Conservation (phyloP, 1,140 invertebrate species). For the Spodoptera frugiperda region DNA sequence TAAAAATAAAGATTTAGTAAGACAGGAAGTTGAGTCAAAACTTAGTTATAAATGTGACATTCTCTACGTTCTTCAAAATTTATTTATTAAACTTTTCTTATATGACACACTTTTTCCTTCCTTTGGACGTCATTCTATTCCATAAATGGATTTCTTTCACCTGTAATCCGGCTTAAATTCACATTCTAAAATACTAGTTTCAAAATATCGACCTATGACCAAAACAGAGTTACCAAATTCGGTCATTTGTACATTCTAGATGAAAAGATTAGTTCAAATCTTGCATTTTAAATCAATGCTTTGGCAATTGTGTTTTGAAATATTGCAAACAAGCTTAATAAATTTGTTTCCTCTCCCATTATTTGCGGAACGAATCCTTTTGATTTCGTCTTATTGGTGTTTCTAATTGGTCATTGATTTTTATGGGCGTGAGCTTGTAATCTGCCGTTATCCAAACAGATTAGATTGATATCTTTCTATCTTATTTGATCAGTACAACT, state of each 20-base stretch:
- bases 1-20: constrained; percentile 4
- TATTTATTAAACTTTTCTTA: no score
- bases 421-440: not conserved
- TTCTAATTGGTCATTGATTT: not conserved
- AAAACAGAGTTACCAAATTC: not conserved
- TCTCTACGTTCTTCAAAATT: no score
- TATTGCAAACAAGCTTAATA: not conserved
- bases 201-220: constrained; percentile 4
- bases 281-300: not conserved
- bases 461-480: not conserved
- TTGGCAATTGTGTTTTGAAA: not conserved
- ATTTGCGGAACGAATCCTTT: not conserved
- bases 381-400: not conserved
- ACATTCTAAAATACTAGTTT: not conserved
- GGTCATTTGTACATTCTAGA: not conserved
- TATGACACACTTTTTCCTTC: no score
- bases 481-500: no score
- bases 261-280: not conserved
- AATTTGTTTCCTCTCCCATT: not conserved
- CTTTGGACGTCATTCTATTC: no score
- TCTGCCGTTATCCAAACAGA: constrained; percentile 6
- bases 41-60: no score
- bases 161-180: not conserved
- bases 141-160: no score
- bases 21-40: not conserved